Percentiles rank a stretch among this genome's conserved stretches.
Evolutionary conservation across 2,113 vertebrate genomes (phyloP).

Genomic region (Psammodynastes pulverulentus): DNA sequence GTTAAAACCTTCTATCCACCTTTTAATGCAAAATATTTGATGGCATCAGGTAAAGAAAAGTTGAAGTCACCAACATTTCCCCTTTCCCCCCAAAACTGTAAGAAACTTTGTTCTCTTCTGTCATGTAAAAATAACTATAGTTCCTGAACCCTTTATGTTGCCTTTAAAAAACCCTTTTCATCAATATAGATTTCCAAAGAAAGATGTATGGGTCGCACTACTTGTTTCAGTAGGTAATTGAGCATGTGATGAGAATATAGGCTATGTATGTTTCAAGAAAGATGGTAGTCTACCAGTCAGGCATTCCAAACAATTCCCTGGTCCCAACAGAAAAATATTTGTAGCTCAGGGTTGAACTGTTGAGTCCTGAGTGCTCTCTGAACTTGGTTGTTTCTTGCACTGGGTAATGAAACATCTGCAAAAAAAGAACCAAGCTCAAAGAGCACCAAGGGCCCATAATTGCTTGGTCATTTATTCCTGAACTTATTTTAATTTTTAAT

Average conservation of each 20-base stretch:
- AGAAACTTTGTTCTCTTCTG: not conserved
- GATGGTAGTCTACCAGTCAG: not conserved
- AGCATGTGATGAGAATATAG: not conserved
- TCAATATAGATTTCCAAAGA: not conserved
- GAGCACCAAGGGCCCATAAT: not conserved
- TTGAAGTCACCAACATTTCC: not conserved
- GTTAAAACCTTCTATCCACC: not conserved
- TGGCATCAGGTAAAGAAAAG: not conserved
- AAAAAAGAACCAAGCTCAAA: not conserved
- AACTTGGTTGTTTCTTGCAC: not conserved
- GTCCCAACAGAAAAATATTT: not conserved
- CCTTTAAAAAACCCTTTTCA: not conserved
- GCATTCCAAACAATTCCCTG: not conserved
- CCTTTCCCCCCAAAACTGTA: not conserved
- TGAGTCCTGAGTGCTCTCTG: not conserved
- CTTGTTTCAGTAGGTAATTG: not conserved
- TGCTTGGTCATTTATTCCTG: not conserved
- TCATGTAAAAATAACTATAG: not conserved
- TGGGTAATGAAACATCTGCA: not conserved
- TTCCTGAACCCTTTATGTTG: not conserved
- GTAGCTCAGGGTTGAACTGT: not conserved
- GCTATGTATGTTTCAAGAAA: not conserved
- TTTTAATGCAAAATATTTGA: not conserved
- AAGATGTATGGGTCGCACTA: not conserved
- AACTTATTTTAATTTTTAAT: not conserved